phyloP scores from a whole-genome alignment of 2,797 vertebrate species.

The Cirrhinus molitorella region DNA sequence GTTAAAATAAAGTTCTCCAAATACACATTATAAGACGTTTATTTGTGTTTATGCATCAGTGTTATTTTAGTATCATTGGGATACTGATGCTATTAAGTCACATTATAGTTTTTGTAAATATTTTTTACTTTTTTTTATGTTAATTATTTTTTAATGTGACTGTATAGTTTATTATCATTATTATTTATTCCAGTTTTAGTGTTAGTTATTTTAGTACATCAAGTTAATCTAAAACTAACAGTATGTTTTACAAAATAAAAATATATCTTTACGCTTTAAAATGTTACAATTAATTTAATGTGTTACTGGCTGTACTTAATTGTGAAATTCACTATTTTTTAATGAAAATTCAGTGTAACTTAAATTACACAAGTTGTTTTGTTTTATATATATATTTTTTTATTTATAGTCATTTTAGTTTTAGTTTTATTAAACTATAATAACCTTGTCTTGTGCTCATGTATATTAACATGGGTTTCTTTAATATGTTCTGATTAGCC shows the following conservation, averaged over 20 bases:
- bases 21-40: too few species aligned
- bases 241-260: neutral
- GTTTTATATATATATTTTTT: too few species aligned
- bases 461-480: slow-evolving; percentile 16
- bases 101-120: neutral
- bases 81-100: too few species aligned
- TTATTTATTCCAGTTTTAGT: neutral
- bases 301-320: too few species aligned
- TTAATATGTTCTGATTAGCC: slow-evolving; percentile 75
- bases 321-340: too few species aligned
- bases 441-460: neutral
- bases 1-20: neutral
- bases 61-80: neutral
- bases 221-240: neutral
- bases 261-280: too few species aligned
- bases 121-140: too few species aligned
- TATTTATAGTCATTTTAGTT: neutral
- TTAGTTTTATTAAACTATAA: neutral
- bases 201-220: neutral
- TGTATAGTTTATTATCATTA: too few species aligned
- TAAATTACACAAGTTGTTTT: too few species aligned
- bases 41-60: neutral
- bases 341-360: too few species aligned
- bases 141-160: neutral
- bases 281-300: too few species aligned